Base-by-base conservation (phyloP, 2,797 vertebrate genomes). In the Enteromius radiatus region DNA sequence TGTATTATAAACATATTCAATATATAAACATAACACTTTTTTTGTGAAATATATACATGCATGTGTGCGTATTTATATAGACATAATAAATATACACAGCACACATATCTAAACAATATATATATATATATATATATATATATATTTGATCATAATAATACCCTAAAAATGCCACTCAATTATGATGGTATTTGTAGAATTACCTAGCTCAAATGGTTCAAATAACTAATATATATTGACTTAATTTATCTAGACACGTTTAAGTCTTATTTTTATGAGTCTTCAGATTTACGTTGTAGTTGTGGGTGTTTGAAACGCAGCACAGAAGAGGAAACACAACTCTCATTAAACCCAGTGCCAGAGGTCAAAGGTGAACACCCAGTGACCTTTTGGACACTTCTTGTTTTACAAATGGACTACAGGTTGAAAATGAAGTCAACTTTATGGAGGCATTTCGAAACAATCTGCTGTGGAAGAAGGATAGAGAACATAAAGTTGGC, bases 351-450 rank as follows among this genome's bases (percentile, higher is more conserved):
- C 80, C 59, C 70, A 80, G 71, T 64, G 17, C 65, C n/a, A 23
- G 49, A 63, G 86, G 85, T 89, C 90, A 88, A 76, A 88, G 86
- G 86, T 90, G 70, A 88, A 85, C 80, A 76, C 70, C 81, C 77
- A 38, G 17, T 26, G 67, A 47, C 52, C 63, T 26, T 74, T 88
- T 85, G 74, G 79, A 74, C 61, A 69, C 77, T 80, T 61, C 64
- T 81, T 41, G 43, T 77, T 71, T 84, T 78, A 84, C 84, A 90
- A 74, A 85, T 88, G 61, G 83, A 85, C 82, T 78, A 68, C 68
- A 54, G 28, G 61, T 78, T 77, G 54, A 80, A 85, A 83, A 85
- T 71, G 33, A 85, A 83, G 61, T 78, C 6, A 19, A 71, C 47
- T 59, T 87, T 82, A 38, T 75, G 41, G 38, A 56, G 64, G 64